Percentiles rank a stretch among this genome's conserved stretches.
Evolutionary conservation across 2,113 vertebrate species (phyloP).

Genomic region (Zosterops borbonicus): DNA sequence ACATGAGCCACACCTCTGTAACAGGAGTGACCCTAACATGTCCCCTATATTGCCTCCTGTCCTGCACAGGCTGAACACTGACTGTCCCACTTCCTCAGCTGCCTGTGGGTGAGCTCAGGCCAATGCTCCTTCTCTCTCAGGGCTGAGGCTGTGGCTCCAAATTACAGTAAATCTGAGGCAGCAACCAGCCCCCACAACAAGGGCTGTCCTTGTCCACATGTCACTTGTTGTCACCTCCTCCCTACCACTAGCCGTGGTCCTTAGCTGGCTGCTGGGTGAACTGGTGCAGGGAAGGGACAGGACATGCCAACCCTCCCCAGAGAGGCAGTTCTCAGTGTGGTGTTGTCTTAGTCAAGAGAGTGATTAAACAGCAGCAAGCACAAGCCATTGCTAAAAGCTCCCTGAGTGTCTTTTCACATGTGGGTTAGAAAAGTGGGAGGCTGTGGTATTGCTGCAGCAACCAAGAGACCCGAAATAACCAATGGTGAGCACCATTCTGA

Average conservation of each 20-base stretch:
- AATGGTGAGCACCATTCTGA: background rate
- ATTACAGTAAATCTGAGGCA: background rate
- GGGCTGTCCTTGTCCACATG: background rate
- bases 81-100: background rate
- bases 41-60: background rate
- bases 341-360: background rate
- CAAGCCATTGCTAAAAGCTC: background rate
- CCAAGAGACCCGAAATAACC: background rate
- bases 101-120: background rate
- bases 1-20: background rate
- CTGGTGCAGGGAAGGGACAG: background rate
- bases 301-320: background rate
- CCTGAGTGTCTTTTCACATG: background rate
- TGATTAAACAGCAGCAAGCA: background rate
- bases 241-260: rapidly evolving
- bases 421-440: background rate
- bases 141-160: background rate
- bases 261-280: background rate
- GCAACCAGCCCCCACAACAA: background rate
- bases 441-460: background rate
- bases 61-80: background rate
- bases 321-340: background rate
- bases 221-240: background rate
- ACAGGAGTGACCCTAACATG: rapidly evolving
- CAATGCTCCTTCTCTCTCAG: rapidly evolving